Base-by-base conservation (phyloP, 2,888 invertebrate genomes). In the Drosophila hamatofila region DNA sequence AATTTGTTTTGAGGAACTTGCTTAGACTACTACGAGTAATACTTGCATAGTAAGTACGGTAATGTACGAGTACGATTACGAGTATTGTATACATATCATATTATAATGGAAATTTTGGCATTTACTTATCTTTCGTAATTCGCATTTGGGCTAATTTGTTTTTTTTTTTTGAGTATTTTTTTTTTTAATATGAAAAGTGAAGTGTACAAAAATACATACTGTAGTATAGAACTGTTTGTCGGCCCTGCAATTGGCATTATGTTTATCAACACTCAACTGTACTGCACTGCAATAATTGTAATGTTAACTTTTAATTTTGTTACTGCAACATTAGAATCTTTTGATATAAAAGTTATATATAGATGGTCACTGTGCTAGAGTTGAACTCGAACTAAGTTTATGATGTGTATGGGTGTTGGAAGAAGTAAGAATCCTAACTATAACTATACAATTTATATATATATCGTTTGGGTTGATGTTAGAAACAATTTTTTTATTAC, bases 261-360 rank as follows among this genome's bases (percentile, higher is more conserved):
- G 69, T 68, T 79, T 90, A 76, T 83, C 87, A 83, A 83, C 81
- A 83, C 79, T 89, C 84, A 83, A 88, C 78, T 78, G 81, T 78
- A 71, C 72, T 89, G 86, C 79, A 88, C 90, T 89, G 90, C 85
- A 90, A 90, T 87, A 90, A 90, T 88, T 90, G 89, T 88, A 89
- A 90, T 75, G 88, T 82, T 89, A 82, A 89, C 82, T 87, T 80
- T 80, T 74, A 84, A 76, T 81, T 70, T 84, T 75, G 68, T 76
- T 72, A 79, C 65, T 76, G 79, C 70, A 81, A 68, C 55, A 70
- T 66, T 67, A 63, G 52, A 51, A 52, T 71, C 55, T 52, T 58
- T 66, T 67, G 55, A 30, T 55, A 41, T 61, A 52, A 23, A 23
- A 23, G 14, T 54, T 27, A 61, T 51, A 64, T 57, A 59, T 66